A percentile compares a stretch with the other conserved stretches of the same genome.
Conservation (phyloP, 1,140 invertebrate species). For the Aphelenchoides fujianensis region DNA sequence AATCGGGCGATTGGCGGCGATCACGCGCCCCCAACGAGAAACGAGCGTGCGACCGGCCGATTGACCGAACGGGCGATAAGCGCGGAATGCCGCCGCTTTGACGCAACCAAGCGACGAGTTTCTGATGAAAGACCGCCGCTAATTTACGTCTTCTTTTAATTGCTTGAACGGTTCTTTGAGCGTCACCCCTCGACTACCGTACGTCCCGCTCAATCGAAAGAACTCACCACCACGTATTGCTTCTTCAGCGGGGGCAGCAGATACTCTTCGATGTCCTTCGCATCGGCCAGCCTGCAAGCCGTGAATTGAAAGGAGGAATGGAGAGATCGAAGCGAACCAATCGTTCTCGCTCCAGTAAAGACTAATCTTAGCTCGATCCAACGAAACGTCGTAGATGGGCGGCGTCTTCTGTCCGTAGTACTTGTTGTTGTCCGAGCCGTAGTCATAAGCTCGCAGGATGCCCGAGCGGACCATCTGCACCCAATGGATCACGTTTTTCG, state of each 20-base stretch:
- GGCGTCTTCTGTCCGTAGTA: slow-evolving; percentile 16
- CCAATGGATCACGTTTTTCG: slow-evolving; percentile 24
- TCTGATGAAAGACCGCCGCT: neutral
- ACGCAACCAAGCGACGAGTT: neutral
- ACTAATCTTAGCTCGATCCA: slow-evolving; percentile 14
- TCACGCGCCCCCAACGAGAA: slow-evolving; percentile 1
- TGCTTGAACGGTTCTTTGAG: neutral
- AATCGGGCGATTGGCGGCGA: neutral
- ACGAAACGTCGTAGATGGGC: slow-evolving; percentile 17
- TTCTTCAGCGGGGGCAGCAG: slow-evolving; percentile 18
- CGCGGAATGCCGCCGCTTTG: no score
- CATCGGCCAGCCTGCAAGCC: slow-evolving; percentile 27
- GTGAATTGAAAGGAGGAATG: no score
- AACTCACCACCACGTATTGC: slow-evolving; percentile 27
- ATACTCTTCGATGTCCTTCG: slow-evolving; percentile 27
- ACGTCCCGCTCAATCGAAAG: neutral
- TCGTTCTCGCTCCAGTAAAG: no score
- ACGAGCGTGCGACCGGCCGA: no score
- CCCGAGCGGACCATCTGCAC: slow-evolving; percentile 23
- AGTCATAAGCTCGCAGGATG: slow-evolving; percentile 22
- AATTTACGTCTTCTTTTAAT: neutral
- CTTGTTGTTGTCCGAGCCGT: slow-evolving; percentile 10
- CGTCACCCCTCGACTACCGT: neutral
- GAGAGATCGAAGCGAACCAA: no score
- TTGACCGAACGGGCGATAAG: no score